phyloP scores from a whole-genome alignment of 2,113 vertebrate genomes.

The Acrocephalus arundinaceus region DNA sequence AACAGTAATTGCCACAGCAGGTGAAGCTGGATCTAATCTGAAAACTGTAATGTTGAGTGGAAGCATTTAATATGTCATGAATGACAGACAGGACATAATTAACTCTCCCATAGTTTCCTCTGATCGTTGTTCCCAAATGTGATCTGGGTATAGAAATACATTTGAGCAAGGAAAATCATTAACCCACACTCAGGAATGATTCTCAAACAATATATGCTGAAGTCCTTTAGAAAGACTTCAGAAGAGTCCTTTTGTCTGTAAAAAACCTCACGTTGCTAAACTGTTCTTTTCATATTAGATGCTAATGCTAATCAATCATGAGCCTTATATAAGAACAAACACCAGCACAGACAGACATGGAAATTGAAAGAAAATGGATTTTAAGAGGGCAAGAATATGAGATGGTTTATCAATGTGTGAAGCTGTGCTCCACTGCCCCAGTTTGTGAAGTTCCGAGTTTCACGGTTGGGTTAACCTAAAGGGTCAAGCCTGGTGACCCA shows the following conservation, averaged over 20 bases:
- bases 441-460: background rate
- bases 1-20: background rate
- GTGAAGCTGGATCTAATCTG: background rate
- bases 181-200: background rate
- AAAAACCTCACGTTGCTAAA: background rate
- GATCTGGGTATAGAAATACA: background rate
- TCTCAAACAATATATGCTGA: background rate
- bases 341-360: fast-evolving
- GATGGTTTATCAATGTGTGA: background rate
- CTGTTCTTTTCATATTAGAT: background rate
- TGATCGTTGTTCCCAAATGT: background rate
- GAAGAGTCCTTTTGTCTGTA: background rate
- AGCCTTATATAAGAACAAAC: background rate
- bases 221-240: background rate
- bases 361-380: background rate
- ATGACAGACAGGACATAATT: background rate
- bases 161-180: background rate
- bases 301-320: background rate
- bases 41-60: background rate
- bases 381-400: background rate
- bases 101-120: background rate
- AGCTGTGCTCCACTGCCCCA: background rate
- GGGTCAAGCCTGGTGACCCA: background rate
- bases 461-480: background rate
- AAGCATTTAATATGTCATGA: background rate